phyloP scores from a whole-genome alignment of 2,113 vertebrate genomes.

The Toxostoma redivivum region DNA sequence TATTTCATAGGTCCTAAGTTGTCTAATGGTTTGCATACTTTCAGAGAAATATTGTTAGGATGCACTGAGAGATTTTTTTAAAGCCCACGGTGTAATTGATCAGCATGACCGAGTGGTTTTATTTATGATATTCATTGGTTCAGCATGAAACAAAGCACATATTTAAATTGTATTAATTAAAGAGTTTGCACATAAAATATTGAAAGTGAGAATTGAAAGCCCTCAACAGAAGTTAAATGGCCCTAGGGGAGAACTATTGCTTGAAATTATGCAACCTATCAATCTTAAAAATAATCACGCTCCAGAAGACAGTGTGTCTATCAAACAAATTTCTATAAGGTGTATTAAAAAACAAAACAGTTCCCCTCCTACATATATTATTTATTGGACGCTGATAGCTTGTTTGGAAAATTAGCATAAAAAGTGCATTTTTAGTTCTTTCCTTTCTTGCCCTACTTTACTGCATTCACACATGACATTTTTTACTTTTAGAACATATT shows the following conservation, averaged over 20 bases:
- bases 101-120: neutral
- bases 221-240: neutral
- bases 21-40: neutral
- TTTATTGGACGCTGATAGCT: neutral
- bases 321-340: neutral
- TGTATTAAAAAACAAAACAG: neutral
- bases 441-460: neutral
- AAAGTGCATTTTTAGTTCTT: neutral
- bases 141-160: neutral
- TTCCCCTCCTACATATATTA: neutral
- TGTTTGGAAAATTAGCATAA: neutral
- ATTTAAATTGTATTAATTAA: conserved; percentile 12
- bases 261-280: neutral
- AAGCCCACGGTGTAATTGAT: neutral
- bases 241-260: neutral
- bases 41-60: neutral
- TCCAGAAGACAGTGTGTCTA: neutral
- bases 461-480: neutral
- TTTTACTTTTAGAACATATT: neutral
- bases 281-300: neutral
- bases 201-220: neutral
- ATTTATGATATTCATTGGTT: neutral
- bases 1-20: neutral
- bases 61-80: neutral
- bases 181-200: conserved; percentile 20